Evolutionary conservation across 2,888 invertebrate species (phyloP).

Genomic region (Heterodera filipjevi): DNA sequence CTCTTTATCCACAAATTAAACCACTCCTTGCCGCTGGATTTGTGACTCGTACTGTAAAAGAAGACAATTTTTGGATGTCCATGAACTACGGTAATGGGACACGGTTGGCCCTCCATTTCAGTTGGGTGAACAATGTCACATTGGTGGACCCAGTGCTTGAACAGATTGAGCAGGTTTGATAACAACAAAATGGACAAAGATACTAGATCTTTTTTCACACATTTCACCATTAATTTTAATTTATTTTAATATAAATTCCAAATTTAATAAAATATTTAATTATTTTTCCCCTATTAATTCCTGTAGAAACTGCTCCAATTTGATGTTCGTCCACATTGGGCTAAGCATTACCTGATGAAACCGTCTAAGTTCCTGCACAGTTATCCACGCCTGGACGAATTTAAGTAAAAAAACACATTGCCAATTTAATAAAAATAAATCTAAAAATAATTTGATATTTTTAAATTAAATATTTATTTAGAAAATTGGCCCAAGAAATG

Average conservation of each 20-base stretch:
- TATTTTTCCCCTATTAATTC: no score
- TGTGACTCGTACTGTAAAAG: conserved; percentile 1
- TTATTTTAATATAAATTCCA: no score
- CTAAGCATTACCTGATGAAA: not conserved
- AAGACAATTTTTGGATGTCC: conserved; percentile 16
- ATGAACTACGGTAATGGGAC: not conserved
- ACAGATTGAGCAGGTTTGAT: not conserved
- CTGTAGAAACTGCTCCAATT: not conserved
- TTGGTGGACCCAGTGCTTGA: not conserved
- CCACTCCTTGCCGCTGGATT: not conserved
- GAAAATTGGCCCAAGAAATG: not conserved
- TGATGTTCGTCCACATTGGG: not conserved
- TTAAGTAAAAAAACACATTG: not conserved
- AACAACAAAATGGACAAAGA: not conserved
- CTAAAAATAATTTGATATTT: not conserved
- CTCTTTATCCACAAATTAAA: not conserved
- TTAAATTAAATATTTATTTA: not conserved
- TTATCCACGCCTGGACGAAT: not conserved
- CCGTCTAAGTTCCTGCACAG: not conserved
- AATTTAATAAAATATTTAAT: no score
- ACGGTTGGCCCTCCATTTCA: conserved; percentile 15
- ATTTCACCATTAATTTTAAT: not conserved
- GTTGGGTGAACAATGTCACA: not conserved
- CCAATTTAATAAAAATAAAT: not conserved
- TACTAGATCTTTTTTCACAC: no score